Conservation (phyloP, 2,797 vertebrate genomes). For the Hydrocynus forskahlii region DNA sequence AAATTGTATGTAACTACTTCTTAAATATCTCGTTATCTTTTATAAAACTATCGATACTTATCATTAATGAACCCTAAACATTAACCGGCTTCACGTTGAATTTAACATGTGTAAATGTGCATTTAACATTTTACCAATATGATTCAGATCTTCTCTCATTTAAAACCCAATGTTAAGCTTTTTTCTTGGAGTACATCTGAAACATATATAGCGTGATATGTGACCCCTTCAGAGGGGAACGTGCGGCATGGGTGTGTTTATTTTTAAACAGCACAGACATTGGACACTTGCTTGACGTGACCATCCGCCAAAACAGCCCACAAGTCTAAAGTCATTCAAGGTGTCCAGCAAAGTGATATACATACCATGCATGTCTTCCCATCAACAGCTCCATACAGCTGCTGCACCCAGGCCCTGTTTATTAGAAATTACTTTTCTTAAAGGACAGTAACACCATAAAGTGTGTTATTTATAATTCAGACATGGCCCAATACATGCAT, state of each 20-base stretch:
- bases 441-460: no score
- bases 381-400: not conserved
- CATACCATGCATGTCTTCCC: not conserved
- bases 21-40: no score
- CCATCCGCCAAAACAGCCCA: conserved; percentile 50
- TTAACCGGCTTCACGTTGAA: no score
- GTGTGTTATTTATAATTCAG: no score
- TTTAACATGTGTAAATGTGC: no score
- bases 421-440: no score
- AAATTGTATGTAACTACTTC: no score
- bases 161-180: not conserved
- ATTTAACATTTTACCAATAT: no score
- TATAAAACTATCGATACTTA: no score
- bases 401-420: not conserved
- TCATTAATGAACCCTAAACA: no score
- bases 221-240: not conserved
- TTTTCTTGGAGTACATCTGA: not conserved
- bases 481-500: no score
- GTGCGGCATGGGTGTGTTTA: conserved; percentile 60
- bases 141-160: not conserved
- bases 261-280: conserved; percentile 70
- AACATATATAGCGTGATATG: conserved; percentile 6
- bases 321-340: conserved; percentile 57
- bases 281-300: conserved; percentile 58
- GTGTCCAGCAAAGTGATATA: conserved; percentile 43